Percentiles rank a stretch among this genome's conserved stretches.
Evolutionary conservation across 1,140 invertebrate genomes (phyloP).

Genomic region (Trichomalopsis sarcophagae): DNA sequence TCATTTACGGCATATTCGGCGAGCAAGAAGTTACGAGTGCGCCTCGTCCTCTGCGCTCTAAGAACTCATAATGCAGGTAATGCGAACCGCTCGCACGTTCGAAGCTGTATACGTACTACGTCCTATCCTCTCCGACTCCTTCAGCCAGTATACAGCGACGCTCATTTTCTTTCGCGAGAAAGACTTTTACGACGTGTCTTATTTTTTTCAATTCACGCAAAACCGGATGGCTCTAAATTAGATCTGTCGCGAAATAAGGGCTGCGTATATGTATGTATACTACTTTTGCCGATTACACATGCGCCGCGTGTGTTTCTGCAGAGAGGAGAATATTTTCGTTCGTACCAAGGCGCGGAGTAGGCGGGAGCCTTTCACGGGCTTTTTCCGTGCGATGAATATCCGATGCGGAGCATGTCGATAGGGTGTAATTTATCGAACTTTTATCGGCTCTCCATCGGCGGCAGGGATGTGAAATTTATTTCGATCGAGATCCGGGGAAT

Average conservation of each 20-base stretch:
- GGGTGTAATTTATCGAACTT: neutral
- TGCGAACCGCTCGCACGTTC: neutral
- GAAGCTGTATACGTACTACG: neutral
- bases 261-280: too few relatives aligned
- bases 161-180: neutral
- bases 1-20: neutral
- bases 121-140: too few relatives aligned
- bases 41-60: neutral
- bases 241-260: too few relatives aligned
- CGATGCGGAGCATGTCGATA: neutral
- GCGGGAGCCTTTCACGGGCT: neutral
- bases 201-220: too few relatives aligned
- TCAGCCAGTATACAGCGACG: neutral
- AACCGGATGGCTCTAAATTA: too few relatives aligned
- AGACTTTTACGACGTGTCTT: neutral
- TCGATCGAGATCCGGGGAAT: neutral
- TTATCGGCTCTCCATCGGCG: neutral
- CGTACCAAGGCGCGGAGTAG: neutral
- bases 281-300: too few relatives aligned
- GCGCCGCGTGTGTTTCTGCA: too few relatives aligned
- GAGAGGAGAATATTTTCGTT: neutral
- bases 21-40: neutral
- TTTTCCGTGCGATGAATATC: neutral
- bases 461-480: neutral
- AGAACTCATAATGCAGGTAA: neutral